phyloP scores from a whole-genome alignment of 2,113 vertebrate species.

The Herpailurus yagouaroundi region DNA sequence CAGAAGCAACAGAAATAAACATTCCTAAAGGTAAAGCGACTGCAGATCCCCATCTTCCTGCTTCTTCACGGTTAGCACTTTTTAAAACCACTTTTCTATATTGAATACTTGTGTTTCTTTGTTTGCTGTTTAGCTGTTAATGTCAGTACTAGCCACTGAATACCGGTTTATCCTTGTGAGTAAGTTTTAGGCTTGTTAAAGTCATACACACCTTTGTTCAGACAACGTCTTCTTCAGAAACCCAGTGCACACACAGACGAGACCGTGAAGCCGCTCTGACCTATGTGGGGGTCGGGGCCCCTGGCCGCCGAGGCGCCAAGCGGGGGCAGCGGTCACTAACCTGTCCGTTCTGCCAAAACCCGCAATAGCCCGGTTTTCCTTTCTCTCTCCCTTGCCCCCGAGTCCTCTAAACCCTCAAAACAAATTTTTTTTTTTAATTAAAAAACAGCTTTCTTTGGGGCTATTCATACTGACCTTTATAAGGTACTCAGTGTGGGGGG shows the following conservation, averaged over 20 bases:
- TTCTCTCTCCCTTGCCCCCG: background rate
- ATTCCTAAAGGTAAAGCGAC: background rate
- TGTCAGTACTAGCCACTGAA: background rate
- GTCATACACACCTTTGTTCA: background rate
- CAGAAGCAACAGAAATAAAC: background rate
- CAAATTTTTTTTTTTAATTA: background rate
- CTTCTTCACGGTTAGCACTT: background rate
- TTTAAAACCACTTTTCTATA: background rate
- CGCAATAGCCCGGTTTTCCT: background rate
- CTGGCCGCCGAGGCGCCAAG: background rate
- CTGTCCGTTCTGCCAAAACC: background rate
- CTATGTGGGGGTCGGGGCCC: background rate
- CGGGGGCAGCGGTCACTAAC: background rate
- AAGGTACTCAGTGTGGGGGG: background rate
- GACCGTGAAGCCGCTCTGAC: background rate
- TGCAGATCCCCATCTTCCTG: background rate
- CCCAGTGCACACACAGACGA: background rate
- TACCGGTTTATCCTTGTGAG: background rate
- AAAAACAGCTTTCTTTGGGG: background rate
- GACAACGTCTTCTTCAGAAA: background rate
- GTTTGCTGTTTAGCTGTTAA: background rate
- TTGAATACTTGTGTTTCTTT: background rate
- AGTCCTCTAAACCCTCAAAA: background rate
- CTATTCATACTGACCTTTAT: background rate
- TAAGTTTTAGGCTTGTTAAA: conserved; percentile 17